A percentile compares a stretch with the other conserved stretches of the same genome.
These are phyloP conservation scores for Gobionotothen gibberifrons DNA, from an alignment of 2,797 vertebrate genomes.

Conservation along the genomic window DNA sequence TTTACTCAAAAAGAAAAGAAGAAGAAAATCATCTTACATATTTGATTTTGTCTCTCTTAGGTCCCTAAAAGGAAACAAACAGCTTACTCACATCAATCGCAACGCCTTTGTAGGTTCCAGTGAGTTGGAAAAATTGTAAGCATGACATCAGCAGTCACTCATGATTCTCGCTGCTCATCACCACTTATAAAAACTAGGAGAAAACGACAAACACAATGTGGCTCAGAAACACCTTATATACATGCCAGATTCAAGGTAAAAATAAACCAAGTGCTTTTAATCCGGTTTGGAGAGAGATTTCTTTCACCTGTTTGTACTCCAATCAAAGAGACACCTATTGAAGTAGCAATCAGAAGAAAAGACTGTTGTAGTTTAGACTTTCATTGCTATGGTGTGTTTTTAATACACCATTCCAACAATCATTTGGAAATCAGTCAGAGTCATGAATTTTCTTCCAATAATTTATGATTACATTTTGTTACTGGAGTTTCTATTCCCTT, in stretches of 20 bases:
- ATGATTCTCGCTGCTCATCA: slow-evolving; percentile 59
- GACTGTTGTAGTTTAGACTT: slow-evolving; percentile 3
- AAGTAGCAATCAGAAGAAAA: slow-evolving; percentile 32
- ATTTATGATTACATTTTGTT: too few relatives aligned
- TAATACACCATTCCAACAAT: not conserved
- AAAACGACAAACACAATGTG: slow-evolving; percentile 22
- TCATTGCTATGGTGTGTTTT: slow-evolving; percentile 12
- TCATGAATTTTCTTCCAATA: too few relatives aligned
- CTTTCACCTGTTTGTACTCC: slow-evolving; percentile 23
- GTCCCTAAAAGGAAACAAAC: slow-evolving; percentile 77
- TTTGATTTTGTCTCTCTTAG: slow-evolving; percentile 62
- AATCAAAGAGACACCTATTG: slow-evolving; percentile 31
- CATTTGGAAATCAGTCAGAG: slow-evolving; percentile 38
- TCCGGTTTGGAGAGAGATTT: not conserved
- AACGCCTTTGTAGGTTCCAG: slow-evolving; percentile 83
- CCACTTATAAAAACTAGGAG: slow-evolving; percentile 37
- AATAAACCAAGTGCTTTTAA: slow-evolving; percentile 29
- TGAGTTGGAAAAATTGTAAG: slow-evolving; percentile 85
- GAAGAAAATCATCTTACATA: slow-evolving; percentile 3
- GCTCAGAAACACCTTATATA: slow-evolving; percentile 8
- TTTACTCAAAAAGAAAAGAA: not conserved
- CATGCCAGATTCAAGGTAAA: slow-evolving; percentile 45
- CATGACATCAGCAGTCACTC: slow-evolving; percentile 65
- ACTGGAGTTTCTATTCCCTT: too few relatives aligned
- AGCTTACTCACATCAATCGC: slow-evolving; percentile 78